Evolutionary conservation across 1,140 invertebrate species (phyloP).

Genomic region (Drosophila truncata): DNA sequence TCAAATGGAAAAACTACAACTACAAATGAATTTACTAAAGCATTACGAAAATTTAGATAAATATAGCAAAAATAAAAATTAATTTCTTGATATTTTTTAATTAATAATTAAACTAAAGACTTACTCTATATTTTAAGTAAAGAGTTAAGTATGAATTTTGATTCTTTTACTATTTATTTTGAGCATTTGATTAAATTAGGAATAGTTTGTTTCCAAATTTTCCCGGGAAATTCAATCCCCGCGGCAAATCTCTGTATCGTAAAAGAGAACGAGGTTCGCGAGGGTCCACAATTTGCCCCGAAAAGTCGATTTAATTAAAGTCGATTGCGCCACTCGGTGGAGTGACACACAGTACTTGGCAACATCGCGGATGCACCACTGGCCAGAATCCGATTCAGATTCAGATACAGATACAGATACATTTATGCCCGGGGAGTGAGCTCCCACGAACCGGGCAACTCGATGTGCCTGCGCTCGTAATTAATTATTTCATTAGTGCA

Average conservation of each 20-base stretch:
- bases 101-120: neutral
- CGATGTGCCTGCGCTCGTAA: conserved; percentile 59
- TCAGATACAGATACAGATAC: conserved; percentile 10
- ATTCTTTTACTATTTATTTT: neutral
- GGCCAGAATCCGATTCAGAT: conserved; percentile 12
- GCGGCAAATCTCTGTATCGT: neutral
- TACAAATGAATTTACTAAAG: neutral
- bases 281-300: conserved; percentile 10
- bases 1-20: neutral
- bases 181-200: neutral
- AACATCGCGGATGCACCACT: neutral
- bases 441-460: conserved; percentile 7
- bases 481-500: conserved; percentile 75
- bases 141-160: neutral
- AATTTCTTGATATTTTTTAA: neutral
- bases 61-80: neutral
- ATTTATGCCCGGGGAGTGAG: conserved; percentile 7
- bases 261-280: neutral
- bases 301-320: conserved; percentile 72
- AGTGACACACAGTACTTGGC: conserved; percentile 19
- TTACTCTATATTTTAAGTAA: too few species aligned
- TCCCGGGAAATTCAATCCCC: neutral
- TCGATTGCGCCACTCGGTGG: conserved; percentile 38
- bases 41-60: neutral
- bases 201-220: too few species aligned